Percentiles rank a stretch among this genome's conserved stretches.
Conservation (phyloP, 2,113 vertebrate genomes). For the Murina feae region DNA sequence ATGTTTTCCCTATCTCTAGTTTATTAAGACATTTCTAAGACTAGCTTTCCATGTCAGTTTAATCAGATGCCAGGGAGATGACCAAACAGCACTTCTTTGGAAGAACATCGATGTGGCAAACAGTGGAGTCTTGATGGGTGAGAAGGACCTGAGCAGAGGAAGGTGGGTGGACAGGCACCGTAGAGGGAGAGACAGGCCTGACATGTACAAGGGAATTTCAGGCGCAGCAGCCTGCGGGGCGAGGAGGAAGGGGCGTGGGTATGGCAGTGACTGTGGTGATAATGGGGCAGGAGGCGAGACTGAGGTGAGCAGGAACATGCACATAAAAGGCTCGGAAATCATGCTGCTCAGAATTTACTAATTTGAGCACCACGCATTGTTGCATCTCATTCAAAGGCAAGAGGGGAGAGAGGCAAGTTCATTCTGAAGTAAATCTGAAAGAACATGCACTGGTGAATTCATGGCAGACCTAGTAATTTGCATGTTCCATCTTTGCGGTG, state of each 20-base stretch:
- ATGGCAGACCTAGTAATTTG: too few relatives aligned
- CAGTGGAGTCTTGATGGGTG: background rate
- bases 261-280: accelerated
- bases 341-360: background rate
- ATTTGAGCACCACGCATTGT: accelerated
- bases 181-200: accelerated
- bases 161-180: background rate
- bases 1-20: background rate
- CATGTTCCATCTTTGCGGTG: too few relatives aligned
- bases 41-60: background rate
- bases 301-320: background rate
- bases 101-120: accelerated
- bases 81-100: background rate
- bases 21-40: background rate
- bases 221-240: accelerated
- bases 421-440: background rate
- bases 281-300: accelerated
- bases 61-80: background rate
- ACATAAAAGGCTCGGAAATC: accelerated
- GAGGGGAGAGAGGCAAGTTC: background rate
- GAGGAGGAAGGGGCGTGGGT: accelerated
- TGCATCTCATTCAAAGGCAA: background rate
- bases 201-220: background rate
- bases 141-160: background rate
- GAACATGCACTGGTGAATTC: accelerated